A percentile compares a stretch with the other conserved stretches of the same genome.
phyloP scores from a whole-genome alignment of 2,888 invertebrate genomes.

The Drosophila macrothrix region DNA sequence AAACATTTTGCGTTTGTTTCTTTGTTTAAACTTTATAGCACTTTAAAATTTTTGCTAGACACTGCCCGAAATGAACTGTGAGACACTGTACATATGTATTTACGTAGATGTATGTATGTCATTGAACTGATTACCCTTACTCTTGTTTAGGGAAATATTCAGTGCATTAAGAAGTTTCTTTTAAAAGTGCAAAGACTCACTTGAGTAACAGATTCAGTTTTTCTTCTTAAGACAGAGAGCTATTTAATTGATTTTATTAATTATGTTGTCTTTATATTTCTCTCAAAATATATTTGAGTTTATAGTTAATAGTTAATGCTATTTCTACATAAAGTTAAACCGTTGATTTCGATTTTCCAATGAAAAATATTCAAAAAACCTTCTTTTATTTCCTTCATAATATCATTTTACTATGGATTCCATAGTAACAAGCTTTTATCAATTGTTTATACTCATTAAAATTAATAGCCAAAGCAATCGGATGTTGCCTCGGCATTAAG shows the following conservation, averaged over 20 bases:
- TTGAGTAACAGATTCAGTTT: neutral
- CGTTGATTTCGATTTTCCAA: neutral
- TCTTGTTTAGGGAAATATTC: neutral
- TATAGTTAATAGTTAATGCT: too few relatives aligned
- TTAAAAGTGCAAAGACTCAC: neutral
- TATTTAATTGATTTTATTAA: neutral
- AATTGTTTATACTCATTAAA: constrained; percentile 40
- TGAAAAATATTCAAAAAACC: neutral
- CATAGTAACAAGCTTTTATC: constrained; percentile 49
- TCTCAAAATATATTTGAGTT: neutral
- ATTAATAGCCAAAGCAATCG: constrained; percentile 33
- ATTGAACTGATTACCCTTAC: constrained; percentile 22
- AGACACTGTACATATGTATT: too few relatives aligned
- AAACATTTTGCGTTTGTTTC: too few relatives aligned
- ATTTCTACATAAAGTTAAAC: neutral
- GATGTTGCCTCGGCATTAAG: constrained; percentile 52
- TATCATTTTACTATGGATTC: constrained; percentile 38
- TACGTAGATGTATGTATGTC: constrained; percentile 3
- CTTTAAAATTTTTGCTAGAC: too few relatives aligned
- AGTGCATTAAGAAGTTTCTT: neutral
- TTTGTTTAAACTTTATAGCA: too few relatives aligned
- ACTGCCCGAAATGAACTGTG: too few relatives aligned
- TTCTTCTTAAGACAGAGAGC: neutral
- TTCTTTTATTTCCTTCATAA: constrained; percentile 1
- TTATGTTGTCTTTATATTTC: neutral